phyloP scores from a whole-genome alignment of 2,797 vertebrate species.

The Fundulus diaphanus region DNA sequence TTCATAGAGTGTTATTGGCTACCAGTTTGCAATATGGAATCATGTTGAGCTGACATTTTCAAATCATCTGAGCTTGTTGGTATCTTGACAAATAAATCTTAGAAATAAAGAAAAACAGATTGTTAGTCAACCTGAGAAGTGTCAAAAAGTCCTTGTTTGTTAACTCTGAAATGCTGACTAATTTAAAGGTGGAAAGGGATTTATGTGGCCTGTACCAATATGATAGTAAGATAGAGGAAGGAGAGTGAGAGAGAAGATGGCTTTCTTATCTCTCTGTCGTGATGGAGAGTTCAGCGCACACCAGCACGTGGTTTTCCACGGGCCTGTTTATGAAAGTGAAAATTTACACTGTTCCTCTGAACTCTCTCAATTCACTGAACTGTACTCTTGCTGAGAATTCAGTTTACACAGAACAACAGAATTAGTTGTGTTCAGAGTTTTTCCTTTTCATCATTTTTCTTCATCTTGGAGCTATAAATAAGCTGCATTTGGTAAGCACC shows the following conservation, averaged over 20 bases:
- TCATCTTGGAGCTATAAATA: background rate
- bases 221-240: slow-evolving; percentile 39
- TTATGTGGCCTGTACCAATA: slow-evolving; percentile 20
- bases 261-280: slow-evolving; percentile 42
- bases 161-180: slow-evolving; percentile 46
- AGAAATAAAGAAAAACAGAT: background rate
- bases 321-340: slow-evolving; percentile 30
- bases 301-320: slow-evolving; percentile 29
- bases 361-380: slow-evolving; percentile 27
- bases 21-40: background rate
- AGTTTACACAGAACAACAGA: background rate
- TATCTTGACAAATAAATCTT: background rate
- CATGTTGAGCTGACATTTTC: background rate
- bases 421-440: background rate
- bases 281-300: slow-evolving; percentile 16
- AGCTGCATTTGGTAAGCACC: background rate
- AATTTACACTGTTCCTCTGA: slow-evolving; percentile 21
- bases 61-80: background rate
- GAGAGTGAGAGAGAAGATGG: slow-evolving; percentile 11
- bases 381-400: slow-evolving; percentile 15
- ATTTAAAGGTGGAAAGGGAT: slow-evolving; percentile 33
- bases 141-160: slow-evolving; percentile 30
- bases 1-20: background rate
- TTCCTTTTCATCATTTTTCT: background rate
- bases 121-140: slow-evolving; percentile 40